Percentiles rank a stretch among this genome's conserved stretches.
Evolutionary conservation across 2,888 invertebrate genomes (phyloP).

Genomic region (Agrochola circellaris): DNA sequence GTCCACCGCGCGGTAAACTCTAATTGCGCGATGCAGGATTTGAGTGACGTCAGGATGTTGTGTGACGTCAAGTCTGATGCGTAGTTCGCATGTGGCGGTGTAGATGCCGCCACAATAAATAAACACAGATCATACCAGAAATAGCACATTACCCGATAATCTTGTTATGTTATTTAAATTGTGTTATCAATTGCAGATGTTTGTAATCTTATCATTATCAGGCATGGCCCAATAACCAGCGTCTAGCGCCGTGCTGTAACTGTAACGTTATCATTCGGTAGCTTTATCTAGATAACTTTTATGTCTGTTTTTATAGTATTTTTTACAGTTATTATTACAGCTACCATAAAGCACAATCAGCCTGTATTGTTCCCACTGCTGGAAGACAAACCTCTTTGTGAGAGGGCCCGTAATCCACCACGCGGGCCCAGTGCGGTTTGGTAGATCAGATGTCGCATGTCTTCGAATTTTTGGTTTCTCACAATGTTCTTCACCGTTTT

Average conservation of each 20-base stretch:
- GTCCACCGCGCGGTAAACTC: no score
- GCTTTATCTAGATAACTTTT: constrained; percentile 25
- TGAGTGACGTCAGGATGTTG: no score
- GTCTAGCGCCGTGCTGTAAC: constrained; percentile 12
- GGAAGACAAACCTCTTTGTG: background rate
- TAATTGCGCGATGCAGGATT: no score
- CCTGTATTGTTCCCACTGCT: background rate
- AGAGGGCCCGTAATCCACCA: background rate
- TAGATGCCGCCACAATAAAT: no score
- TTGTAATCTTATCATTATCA: constrained; percentile 36
- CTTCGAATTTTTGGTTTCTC: background rate
- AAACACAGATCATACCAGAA: background rate
- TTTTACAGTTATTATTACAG: background rate
- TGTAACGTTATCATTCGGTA: constrained; percentile 16
- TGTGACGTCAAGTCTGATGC: no score
- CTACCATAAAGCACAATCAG: background rate
- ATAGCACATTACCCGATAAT: constrained; percentile 26
- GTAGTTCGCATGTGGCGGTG: no score
- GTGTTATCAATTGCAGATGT: constrained; percentile 22
- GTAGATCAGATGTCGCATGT: background rate
- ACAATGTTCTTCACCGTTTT: background rate
- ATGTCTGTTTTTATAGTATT: background rate
- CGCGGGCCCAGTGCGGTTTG: background rate
- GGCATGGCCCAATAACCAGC: constrained; percentile 29
- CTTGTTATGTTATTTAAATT: constrained; percentile 25